Evolutionary conservation across 2,888 invertebrate species (phyloP), one percentile per base, ranked within the genome.

Genomic region (Phortica magna): DNA sequence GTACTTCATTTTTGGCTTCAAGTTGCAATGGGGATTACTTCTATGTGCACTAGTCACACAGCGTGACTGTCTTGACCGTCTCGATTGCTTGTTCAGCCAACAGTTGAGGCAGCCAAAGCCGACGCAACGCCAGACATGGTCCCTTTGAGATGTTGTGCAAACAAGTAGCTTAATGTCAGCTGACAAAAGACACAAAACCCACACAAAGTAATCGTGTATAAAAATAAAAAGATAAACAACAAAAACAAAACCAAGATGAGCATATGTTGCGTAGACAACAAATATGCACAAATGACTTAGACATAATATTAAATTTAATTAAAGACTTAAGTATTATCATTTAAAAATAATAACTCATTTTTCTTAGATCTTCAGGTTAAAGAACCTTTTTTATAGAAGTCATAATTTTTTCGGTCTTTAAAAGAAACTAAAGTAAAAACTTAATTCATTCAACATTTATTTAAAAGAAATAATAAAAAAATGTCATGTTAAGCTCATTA

Each of bases 141-240:
- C 85, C 70, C 85, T 86, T 88, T 86, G 85, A 86, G 85, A 86
- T 86, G 88, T 86, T 86, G 88, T 88, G 88, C 85, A 86, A 86
- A 86, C 85, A 86, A 88, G 88, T 86, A 88, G 88, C 85, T 85
- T 85, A 85, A 88, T 85, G 85, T 87, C 88, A 85, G 85, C 83
- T 85, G 85, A 85, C 88, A 84, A 84, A 85, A 85, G 85, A 85
- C 87, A 85, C 85, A 88, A 85, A 55, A 48, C 48, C 9, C 48
- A 48, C 48, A 48, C 48, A 12, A 48, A 48, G 48, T 12, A 14
- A 7, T 12, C 48, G 7, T 31, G 31, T 31, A 31, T 12, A 48
- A 48, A 82, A 75, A 82, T 80, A 61, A 80, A 80, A 77, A 80
- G n/a, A n/a, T n/a, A 81, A 87, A 81, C 88, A 88, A 85, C n/a